Evolutionary conservation across 2,113 vertebrate genomes (phyloP).

Genomic region (Anthoscopus minutus): DNA sequence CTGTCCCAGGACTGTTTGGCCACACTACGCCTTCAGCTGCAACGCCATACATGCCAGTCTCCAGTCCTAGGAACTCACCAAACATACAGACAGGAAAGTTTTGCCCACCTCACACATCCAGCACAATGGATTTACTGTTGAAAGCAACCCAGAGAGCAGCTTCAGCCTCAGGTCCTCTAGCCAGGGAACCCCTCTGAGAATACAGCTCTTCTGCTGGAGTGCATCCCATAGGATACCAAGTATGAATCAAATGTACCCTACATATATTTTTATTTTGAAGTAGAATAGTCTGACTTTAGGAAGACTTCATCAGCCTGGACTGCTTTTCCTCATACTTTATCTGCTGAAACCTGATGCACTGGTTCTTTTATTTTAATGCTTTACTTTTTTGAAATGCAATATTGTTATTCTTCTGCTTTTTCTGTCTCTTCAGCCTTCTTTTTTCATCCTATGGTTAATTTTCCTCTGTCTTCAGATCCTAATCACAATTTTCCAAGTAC

Average conservation of each 20-base stretch:
- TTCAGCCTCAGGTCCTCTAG: background rate
- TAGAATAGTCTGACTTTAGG: background rate
- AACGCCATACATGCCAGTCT: background rate
- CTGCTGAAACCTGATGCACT: background rate
- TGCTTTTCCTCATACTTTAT: background rate
- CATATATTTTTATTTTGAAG: background rate
- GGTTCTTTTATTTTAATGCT: background rate
- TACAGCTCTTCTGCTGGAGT: background rate
- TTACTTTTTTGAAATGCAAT: background rate
- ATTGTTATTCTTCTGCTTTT: background rate
- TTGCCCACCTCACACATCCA: accelerated
- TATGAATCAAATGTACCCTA: background rate
- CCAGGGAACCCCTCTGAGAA: background rate
- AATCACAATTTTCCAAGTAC: background rate
- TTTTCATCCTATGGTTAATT: background rate
- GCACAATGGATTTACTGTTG: background rate
- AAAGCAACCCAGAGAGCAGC: background rate
- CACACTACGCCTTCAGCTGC: background rate
- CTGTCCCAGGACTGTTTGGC: too few relatives aligned
- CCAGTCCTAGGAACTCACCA: background rate
- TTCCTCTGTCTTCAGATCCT: background rate
- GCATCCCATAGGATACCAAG: background rate
- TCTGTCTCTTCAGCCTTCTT: background rate
- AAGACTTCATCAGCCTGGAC: background rate
- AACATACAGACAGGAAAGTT: background rate